Base-by-base conservation (phyloP, 2,888 invertebrate species). In the Heliconius hortense region DNA sequence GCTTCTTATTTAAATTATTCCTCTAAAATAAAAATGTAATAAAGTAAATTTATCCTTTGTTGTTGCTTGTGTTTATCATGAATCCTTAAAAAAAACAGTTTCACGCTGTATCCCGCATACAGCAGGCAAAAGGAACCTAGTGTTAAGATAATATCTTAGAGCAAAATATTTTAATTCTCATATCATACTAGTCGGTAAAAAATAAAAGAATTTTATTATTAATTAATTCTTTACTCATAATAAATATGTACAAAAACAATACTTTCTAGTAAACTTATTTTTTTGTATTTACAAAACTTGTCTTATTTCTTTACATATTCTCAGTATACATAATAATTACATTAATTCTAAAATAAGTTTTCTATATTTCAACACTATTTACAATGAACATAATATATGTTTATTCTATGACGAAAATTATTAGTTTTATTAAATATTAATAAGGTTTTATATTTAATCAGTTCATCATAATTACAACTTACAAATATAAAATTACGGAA, bases 191-290 rank as follows among this genome's bases (percentile, higher is more conserved):
- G 24, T 66, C 7, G 8, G 35, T 31, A 28, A 13, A 64, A 66
- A 66, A 39, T 39, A 66, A 39, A 66, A 66, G 4, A 26, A 1
- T 66, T 43, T 43, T 66, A 7, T 39, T 24, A 24, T 66, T 56
- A n/a, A 56, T 69, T 69, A 24, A 15, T 56, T 69, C 69, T 69
- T 69, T 56, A 69, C 31, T 69, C n/a, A 56, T 35, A 39, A 24
- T 35, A 39, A 35, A 24, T 69, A 69, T 69, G 69, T 69, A 69
- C 69, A 69, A 69, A 68, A 53, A 66, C 66, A 66, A 69, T 69
- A 69, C 48, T 56, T 69, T 69, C 31, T 24, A 56, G 56, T 56
- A 69, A 56, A 69, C 31, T 31, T 69, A 68, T 31, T 48, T 56
- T 69, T 69, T 53, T 69, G 56, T 69, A 31, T 56, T 56, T 53